Base-by-base conservation (phyloP, 2,888 invertebrate species). In the Andrena praecox region DNA sequence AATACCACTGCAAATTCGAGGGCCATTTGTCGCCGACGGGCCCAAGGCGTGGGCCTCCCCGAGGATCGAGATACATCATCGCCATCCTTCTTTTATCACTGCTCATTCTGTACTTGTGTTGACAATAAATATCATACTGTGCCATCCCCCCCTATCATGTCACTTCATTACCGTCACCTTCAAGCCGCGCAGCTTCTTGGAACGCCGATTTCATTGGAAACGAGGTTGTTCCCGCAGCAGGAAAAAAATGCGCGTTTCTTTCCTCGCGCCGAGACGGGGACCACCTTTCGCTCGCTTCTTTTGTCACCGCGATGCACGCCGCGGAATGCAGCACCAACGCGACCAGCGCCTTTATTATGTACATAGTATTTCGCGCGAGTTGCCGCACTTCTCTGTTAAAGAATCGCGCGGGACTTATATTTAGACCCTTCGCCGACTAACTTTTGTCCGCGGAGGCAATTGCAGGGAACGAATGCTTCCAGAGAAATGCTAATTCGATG, bases 41-140 rank as follows among this genome's bases (percentile, higher is more conserved):
- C 42, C 56, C 7, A 54, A 68, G 24, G n/a, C 54, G 0, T 1
- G 33, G 50, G 33, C 29, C 35, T 54, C 52, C n/a, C n/a, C n/a
- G 16, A 31, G 20, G 10, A 50, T 31, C 50, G 50, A n/a, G 66
- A 67, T 5, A 10, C 10, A 59, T 48, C n/a, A 16, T 35, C 62
- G 68, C 31, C 68, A 48, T 67, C 27, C 31, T 67, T 31, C 42
- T 35, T 63, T 42, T 71, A 48, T 62, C 72, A 12, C 62, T 50
- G 12, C 42, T 60, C 74, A 75, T 79, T 86, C 88, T 88, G 87
- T 87, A 87, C 69, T 67, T 82, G 56, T 74, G 79, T 80, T 78
- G 80, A 67, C 48, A 88, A 89, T 89, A 88, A 88, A 88, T 82
- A 79, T 89, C 88, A 87, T 89, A 62, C 71, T 74, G 69, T 77